Base-by-base conservation (phyloP, 2,113 vertebrate species). In the Elanoides forficatus region DNA sequence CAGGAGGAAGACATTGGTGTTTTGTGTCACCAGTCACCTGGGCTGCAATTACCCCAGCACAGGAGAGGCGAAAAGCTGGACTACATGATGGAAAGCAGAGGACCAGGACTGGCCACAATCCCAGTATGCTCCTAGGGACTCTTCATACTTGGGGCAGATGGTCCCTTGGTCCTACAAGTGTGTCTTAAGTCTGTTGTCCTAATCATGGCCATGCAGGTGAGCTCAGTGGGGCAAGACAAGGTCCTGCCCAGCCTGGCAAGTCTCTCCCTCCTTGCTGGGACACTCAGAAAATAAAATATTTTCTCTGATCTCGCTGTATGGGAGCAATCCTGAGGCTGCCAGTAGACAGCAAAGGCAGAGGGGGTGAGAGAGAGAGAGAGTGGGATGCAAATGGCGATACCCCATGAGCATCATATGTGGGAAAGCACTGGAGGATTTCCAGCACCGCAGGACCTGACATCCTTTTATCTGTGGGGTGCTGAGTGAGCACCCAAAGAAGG, bases 391-490 rank as follows among this genome's bases (percentile, higher is more conserved):
- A 62, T 11, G 36, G 13, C 0, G 0, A 23, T 25, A 26, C 18
- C 25, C 30, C 1, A 1, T 23, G 26, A 56, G 10, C 42, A 81
- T 34, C 10, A 10, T 1, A 1, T 3, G 27, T 42, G 38, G 45
- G 55, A 81, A 65, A 92, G 42, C 47, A 55, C 62, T 27, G 43
- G 20, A 86, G 27, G 60, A 48, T 26, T 75, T 73, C 65, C 55
- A 65, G 74, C 43, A 50, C 47, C 65, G 70, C 38, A 40, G 68
- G n/a, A 90, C 16, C 14, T 55, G 21, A 15, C 32, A 22, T 9
- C 14, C 25, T 58, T 60, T 21, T 58, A n/a, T 26, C 66, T 74
- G 42, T 0, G 0, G 55, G 60, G 23, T 88, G 65, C 65, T 80
- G 62, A 53, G 66, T 26, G 36, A 83, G 13, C 29, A 25, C 55